Base-by-base conservation (phyloP, 2,113 vertebrate species). In the Regulus satrapa region DNA sequence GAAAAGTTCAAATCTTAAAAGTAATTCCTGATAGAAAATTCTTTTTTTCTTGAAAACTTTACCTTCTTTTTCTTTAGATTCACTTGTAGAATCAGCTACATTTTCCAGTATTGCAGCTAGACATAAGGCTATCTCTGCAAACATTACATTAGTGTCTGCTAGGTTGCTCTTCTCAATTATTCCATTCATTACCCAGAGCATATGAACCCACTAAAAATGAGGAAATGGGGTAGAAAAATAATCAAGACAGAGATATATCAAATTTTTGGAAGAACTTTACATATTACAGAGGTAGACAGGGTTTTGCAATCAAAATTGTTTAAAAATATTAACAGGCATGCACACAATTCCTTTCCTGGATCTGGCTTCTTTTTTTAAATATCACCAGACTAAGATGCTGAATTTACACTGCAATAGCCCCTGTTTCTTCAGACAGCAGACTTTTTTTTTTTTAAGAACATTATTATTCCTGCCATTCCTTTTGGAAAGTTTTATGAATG, bases 151-250 rank as follows among this genome's bases (percentile, higher is more conserved):
- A 46, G 85, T 68, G 26, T 95, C 89, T 80, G 97, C 97, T 87
- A 98, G 86, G 67, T 95, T 94, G 94, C 74, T 99, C 41, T 87
- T 94, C 26, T 98, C 96, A 85, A 98, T 98, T 92, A 99, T 97
- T 95, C 99, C 98, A 96, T 97, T 98, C 96, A 99, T 96, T 82
- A 98, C 89, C 96, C 97, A 98, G 63, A 99, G 97, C 93, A 98
- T 95, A 94, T 98, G 97, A 87, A 99, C 24, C 98, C 98, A 99
- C 99, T 99, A 88, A 92, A 96, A 94, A 86, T n/a, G 7, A 4
- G 5, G 3, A 7, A 23, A 72, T 0, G 41, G n/a, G 61, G 31
- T 67, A 20, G 43, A 45, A 84, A 52, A 91, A 87, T 9, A 90
- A 68, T n/a, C 7, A 79, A 54, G 10, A 72, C 5, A 66, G 14